phyloP scores from a whole-genome alignment of 2,113 vertebrate genomes.

The Gymnorhina tibicen region DNA sequence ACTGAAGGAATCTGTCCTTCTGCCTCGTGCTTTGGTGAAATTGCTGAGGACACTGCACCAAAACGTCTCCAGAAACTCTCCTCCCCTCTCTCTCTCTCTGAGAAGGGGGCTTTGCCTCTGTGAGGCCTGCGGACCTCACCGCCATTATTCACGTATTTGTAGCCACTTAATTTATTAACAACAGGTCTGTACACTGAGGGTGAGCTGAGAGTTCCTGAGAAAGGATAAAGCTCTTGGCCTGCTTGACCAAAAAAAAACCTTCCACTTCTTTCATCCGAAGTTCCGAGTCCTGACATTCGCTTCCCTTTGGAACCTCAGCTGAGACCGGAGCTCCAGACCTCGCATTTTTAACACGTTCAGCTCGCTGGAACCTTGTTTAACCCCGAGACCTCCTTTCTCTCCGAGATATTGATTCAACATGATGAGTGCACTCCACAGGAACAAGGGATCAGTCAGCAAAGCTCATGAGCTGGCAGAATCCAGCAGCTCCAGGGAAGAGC shows the following conservation, averaged over 20 bases:
- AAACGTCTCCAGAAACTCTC: not conserved
- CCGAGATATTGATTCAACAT: constrained; percentile 22
- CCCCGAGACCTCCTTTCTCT: constrained; percentile 21
- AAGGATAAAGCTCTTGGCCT: not conserved
- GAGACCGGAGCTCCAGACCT: not conserved
- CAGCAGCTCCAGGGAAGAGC: not conserved
- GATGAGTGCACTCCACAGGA: constrained; percentile 33
- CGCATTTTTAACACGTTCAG: not conserved
- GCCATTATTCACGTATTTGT: not conserved
- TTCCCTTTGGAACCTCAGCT: not conserved
- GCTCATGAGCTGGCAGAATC: not conserved
- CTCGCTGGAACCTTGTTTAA: not conserved
- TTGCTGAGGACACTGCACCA: not conserved
- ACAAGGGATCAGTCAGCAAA: not conserved
- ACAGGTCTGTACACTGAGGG: not conserved
- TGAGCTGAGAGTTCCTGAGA: not conserved
- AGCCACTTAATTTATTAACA: not conserved
- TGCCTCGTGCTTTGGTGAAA: not conserved
- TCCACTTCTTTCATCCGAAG: not conserved
- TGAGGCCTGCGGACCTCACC: not conserved
- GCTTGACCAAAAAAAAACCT: not conserved
- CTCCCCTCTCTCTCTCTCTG: not conserved
- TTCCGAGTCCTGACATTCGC: not conserved
- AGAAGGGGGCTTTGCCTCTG: not conserved
- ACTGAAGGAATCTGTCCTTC: not conserved